Base-by-base conservation (phyloP, 30 jellyfish, hydroid and myxozoan genomes). In the Aurelia aurita region DNA sequence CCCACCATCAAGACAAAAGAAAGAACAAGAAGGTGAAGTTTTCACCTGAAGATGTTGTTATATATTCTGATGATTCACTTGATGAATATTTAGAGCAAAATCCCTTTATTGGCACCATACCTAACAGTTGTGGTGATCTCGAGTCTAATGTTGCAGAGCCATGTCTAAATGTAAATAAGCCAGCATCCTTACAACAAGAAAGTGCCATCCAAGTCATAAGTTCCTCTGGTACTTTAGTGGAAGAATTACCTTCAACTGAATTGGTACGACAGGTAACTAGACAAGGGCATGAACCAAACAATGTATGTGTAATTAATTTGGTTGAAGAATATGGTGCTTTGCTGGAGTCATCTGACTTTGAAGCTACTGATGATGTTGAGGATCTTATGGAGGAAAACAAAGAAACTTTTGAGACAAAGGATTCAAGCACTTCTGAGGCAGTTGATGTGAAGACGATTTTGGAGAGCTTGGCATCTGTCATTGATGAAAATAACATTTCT, bases 241-340 rank as follows among this genome's bases (percentile, higher is more conserved):
- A 57, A 57, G 68, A 57, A 57, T 57, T 57, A 57, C 10, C 68
- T 57, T 63, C 75, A 63, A 27, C 2, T n/a, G 45, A 63, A 63
- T 39, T 1, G 75, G 22, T 26, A 63, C 47, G 5, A 11, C 68
- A 20, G 12, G 29, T 23, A 19, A 3, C 26, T 57, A 20, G 68
- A 57, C 68, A 57, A 57, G 68, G 68, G 29, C 68, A 57, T 57
- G 9, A 18, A 63, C 44, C 75, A 63, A n/a, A 13, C 20, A 63
- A 63, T 63, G 75, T 26, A 0, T 18, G 16, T 63, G 75, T 63
- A 10, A 63, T 63, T 63, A 63, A 63, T 63, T 63, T 63, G 75
- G 75, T 63, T 63, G 75, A 63, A 63, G 75, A 63, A 63, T 63
- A 63, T 63, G 75, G 75, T 63, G 75, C 45, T 57, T 63, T 63